Percentiles rank a stretch among this genome's conserved stretches.
These are phyloP conservation scores for Aphaenogaster ashmeadi DNA, from an alignment of 1,140 invertebrate genomes.

Conservation along the genomic window DNA sequence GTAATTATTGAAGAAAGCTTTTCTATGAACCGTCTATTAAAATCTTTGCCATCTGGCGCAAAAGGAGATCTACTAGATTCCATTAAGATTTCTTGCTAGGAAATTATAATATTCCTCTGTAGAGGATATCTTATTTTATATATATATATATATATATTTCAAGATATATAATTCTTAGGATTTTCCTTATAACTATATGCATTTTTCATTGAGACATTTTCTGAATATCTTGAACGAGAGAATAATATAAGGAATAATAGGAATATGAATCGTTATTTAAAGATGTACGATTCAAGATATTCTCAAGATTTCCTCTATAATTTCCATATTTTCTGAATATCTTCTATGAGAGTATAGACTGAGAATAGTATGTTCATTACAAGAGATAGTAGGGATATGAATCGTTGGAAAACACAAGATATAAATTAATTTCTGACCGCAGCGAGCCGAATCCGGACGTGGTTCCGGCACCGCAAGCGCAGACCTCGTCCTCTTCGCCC, in stretches of 20 bases:
- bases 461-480: constrained; percentile 92
- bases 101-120: not conserved
- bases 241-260: not conserved
- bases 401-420: not conserved
- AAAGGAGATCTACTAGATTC: not conserved
- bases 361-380: not conserved
- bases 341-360: not conserved
- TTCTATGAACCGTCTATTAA: constrained; percentile 20
- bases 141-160: not conserved
- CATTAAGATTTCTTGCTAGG: not conserved
- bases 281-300: not conserved
- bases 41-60: not conserved
- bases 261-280: not conserved
- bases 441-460: constrained; percentile 92
- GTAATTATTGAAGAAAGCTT: constrained; percentile 34
- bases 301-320: not conserved
- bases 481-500: constrained; percentile 89
- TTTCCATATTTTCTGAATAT: not conserved
- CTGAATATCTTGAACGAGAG: not conserved
- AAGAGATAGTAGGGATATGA: not conserved
- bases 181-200: not conserved
- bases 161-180: not conserved
- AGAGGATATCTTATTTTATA: constrained; percentile 8
- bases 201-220: not conserved
- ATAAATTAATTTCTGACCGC: constrained; percentile 73